Evolutionary conservation across 2,888 invertebrate species (phyloP).

Genomic region (Standfussiana lucernea): DNA sequence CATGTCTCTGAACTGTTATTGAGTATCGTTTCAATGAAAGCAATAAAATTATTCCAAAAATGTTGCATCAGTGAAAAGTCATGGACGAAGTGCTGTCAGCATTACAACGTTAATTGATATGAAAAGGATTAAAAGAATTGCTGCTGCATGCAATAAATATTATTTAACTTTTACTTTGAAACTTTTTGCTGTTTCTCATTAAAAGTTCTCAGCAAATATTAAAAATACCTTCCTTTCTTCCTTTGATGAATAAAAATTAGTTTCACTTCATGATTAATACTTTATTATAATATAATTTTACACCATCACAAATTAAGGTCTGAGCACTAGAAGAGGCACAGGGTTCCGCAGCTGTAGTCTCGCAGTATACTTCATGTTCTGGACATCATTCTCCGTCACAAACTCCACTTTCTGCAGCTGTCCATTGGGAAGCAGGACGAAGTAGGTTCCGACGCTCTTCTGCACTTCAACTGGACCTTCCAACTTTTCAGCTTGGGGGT

Average conservation of each 20-base stretch:
- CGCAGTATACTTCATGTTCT: conserved; percentile 92
- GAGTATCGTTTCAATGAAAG: conserved; percentile 1
- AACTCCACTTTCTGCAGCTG: conserved; percentile 91
- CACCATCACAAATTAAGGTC: conserved; percentile 72
- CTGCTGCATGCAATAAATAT: background rate
- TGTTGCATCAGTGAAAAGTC: background rate
- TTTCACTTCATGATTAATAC: conserved; percentile 34
- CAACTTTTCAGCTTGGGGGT: conserved; percentile 81
- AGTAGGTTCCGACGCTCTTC: conserved; percentile 91
- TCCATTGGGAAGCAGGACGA: conserved; percentile 92
- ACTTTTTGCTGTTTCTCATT: background rate
- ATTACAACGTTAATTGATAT: background rate
- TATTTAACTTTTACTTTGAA: background rate
- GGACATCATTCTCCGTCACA: conserved; percentile 86
- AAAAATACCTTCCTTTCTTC: background rate
- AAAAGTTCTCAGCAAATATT: background rate
- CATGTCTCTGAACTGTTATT: background rate
- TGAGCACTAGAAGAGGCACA: conserved; percentile 80
- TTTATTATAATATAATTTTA: conserved; percentile 39
- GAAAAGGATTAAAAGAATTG: background rate
- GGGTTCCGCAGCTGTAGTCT: conserved; percentile 89
- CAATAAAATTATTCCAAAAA: conserved; percentile 11
- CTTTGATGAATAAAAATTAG: background rate
- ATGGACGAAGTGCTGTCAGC: background rate
- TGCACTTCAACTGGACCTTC: conserved; percentile 85